Conservation (phyloP, 2,888 invertebrate genomes). For the Atethmia centrago region DNA sequence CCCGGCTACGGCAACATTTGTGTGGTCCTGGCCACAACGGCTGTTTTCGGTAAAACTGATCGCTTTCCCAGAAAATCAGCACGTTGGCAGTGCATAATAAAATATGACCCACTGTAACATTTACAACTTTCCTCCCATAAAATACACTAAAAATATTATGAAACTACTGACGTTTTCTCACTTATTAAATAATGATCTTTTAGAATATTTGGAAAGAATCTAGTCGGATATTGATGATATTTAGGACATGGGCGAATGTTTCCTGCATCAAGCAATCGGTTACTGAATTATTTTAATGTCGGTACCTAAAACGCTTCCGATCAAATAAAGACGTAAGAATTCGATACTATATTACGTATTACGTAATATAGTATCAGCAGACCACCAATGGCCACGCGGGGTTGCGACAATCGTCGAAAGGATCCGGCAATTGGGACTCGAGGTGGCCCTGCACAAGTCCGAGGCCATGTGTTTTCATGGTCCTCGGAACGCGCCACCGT, state of each 20-base stretch:
- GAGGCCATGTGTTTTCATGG: no score
- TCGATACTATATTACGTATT: not conserved
- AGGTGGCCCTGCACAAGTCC: no score
- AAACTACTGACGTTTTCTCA: not conserved
- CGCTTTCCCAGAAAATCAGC: constrained; percentile 60
- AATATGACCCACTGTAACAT: constrained; percentile 53
- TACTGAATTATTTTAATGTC: not conserved
- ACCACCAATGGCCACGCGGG: constrained; percentile 55
- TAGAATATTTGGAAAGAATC: not conserved
- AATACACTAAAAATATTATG: not conserved
- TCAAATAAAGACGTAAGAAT: not conserved
- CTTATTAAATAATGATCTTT: not conserved
- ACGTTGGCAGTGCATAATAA: constrained; percentile 49
- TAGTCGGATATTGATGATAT: not conserved
- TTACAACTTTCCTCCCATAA: constrained; percentile 33
- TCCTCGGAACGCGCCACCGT: no score
- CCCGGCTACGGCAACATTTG: constrained; percentile 67
- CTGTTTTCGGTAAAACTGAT: constrained; percentile 53
- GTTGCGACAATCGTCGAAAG: no score
- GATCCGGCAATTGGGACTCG: no score
- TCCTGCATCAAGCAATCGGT: not conserved
- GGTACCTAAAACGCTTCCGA: not conserved
- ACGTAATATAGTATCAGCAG: constrained; percentile 26
- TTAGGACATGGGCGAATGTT: not conserved
- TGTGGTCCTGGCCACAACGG: constrained; percentile 69